phyloP scores from a whole-genome alignment of 2,888 invertebrate genomes.

The Andrena camellia region DNA sequence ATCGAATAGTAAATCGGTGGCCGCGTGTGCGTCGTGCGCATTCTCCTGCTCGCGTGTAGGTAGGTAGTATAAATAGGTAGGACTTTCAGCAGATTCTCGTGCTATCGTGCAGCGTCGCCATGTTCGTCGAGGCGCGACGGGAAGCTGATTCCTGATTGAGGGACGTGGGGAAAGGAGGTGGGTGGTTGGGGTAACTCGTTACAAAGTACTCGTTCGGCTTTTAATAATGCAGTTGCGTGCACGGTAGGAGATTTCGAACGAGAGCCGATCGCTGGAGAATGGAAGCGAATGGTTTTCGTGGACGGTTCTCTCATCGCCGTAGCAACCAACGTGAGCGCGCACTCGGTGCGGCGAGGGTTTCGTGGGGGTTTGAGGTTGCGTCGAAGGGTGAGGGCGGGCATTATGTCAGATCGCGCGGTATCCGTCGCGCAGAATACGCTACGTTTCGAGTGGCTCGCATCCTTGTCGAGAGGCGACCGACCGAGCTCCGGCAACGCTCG shows the following conservation, averaged over 20 bases:
- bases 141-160: constrained; percentile 28
- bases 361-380: constrained; percentile 25
- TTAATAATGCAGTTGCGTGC: constrained; percentile 78
- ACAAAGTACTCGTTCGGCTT: constrained; percentile 75
- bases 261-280: constrained; percentile 69
- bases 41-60: too few species aligned
- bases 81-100: not conserved
- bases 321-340: constrained; percentile 69
- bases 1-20: too few species aligned
- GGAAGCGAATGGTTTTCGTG: constrained; percentile 73
- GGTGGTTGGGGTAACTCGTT: constrained; percentile 53
- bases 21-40: too few species aligned
- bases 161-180: constrained; percentile 1
- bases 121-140: constrained; percentile 11
- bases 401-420: constrained; percentile 64
- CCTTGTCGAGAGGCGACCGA: constrained; percentile 79
- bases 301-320: constrained; percentile 76
- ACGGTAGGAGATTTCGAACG: constrained; percentile 67
- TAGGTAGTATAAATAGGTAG: not conserved
- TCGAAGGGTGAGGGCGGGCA: constrained; percentile 34
- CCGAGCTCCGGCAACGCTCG: constrained; percentile 72
- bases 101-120: not conserved
- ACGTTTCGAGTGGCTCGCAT: constrained; percentile 80
- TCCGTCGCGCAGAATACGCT: constrained; percentile 51
- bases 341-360: constrained; percentile 3